Evolutionary conservation across 2,113 vertebrate species (phyloP).

Genomic region (Lepus europaeus): DNA sequence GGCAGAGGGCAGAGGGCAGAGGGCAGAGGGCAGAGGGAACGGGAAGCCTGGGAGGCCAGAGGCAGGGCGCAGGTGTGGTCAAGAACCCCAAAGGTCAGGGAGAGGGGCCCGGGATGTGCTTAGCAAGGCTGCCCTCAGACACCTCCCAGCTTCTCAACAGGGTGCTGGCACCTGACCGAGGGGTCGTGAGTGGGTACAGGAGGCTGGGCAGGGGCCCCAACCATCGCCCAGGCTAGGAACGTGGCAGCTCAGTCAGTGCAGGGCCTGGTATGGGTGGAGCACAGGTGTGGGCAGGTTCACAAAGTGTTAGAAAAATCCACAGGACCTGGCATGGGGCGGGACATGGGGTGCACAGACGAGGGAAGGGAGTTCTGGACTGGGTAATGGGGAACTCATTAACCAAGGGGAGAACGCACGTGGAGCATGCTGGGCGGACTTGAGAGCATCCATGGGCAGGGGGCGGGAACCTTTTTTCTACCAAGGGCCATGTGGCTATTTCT

Average conservation of each 20-base stretch:
- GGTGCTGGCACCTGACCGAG: background rate
- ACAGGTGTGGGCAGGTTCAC: rapidly evolving
- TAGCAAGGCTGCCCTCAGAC: background rate
- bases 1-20: background rate
- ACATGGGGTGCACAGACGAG: background rate
- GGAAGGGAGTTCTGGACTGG: background rate
- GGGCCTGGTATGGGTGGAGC: background rate
- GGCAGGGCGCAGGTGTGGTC: background rate
- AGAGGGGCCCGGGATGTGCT: background rate
- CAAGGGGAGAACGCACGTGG: too few species aligned
- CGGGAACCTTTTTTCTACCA: too few species aligned
- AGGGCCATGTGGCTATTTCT: too few species aligned
- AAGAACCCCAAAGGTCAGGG: too few species aligned
- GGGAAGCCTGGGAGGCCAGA: rapidly evolving
- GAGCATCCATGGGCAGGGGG: background rate
- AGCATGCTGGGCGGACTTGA: background rate
- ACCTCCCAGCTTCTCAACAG: background rate
- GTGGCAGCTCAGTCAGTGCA: rapidly evolving
- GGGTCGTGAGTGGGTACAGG: rapidly evolving
- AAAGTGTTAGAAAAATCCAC: background rate
- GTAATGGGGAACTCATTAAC: background rate
- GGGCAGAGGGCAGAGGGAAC: too few species aligned
- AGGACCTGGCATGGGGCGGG: background rate
- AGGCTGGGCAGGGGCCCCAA: background rate
- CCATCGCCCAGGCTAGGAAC: background rate